Evolutionary conservation across 2,888 invertebrate species (phyloP).

Genomic region (Drosophila atroscutellata): DNA sequence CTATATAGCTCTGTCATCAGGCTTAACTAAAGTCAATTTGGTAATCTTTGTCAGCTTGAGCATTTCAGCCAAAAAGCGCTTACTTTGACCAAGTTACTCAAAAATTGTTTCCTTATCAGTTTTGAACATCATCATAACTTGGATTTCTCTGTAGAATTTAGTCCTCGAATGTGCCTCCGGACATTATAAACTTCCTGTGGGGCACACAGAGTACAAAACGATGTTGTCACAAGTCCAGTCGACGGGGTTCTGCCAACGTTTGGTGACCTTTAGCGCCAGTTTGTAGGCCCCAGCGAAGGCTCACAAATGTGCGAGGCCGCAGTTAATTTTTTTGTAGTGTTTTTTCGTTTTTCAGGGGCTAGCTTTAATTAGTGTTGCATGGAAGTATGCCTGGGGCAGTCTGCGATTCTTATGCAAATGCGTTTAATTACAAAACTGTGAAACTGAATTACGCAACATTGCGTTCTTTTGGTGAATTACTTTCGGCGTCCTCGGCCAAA

Average conservation of each 20-base stretch:
- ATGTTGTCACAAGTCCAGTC: slow-evolving; percentile 48
- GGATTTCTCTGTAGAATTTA: background rate
- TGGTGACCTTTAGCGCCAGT: slow-evolving; percentile 76
- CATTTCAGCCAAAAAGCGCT: background rate
- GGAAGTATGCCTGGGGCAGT: slow-evolving; percentile 69
- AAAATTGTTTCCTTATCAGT: background rate
- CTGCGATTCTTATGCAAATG: slow-evolving; percentile 81
- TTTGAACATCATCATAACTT: background rate
- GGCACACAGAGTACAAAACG: slow-evolving; percentile 64
- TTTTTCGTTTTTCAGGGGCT: slow-evolving; percentile 23
- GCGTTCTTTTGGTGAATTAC: slow-evolving; percentile 74
- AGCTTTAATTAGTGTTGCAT: slow-evolving; percentile 73
- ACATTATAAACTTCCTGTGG: slow-evolving; percentile 68
- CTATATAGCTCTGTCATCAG: background rate
- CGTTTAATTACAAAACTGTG: slow-evolving; percentile 84
- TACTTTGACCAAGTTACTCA: no score
- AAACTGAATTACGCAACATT: slow-evolving; percentile 78
- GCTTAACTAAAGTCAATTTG: background rate
- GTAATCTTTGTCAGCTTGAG: no score
- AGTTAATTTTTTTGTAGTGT: slow-evolving; percentile 38
- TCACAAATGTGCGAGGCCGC: background rate
- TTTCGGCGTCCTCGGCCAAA: slow-evolving; percentile 29
- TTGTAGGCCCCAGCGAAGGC: background rate
- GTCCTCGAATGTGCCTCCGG: slow-evolving; percentile 29
- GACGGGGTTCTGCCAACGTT: slow-evolving; percentile 48